Evolutionary conservation across 2,888 invertebrate genomes (phyloP), one percentile per base, ranked within the genome.

Genomic region (Megalurothrips usitatus): DNA sequence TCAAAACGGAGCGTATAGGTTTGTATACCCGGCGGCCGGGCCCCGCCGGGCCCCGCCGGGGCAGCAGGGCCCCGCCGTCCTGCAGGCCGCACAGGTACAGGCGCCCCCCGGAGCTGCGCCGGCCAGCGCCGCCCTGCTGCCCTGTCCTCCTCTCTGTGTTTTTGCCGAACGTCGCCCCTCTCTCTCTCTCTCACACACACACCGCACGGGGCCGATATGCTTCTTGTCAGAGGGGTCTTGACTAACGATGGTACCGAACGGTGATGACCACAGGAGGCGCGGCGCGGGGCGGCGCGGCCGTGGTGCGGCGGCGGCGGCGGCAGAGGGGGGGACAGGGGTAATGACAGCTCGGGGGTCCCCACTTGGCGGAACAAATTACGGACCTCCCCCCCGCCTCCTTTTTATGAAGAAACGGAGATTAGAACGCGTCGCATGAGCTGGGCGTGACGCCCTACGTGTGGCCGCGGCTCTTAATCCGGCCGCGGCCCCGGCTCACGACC

Each of bases 241-340:
- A 75, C 68, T 75, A 75, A 75, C 68, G 68, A 75, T 75, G 68
- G 68, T 58, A 26, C 34, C 34, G 34, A 43, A 43, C 68, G 68
- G 58, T 58, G 58, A 8, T 58, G 58, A 58, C 58, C 58, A n/a
- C 58, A n/a, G 34, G 34, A 43, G 34, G 34, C 34, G 6, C 34
- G 34, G 34, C 34, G n/a, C 52, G 52, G 52, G 52, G n/a, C 34
- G 34, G 34, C 34, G 34, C 34, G 34, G 34, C n/a, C n/a, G n/a
- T n/a, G n/a, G n/a, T n/a, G 34, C 14, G 58, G 19, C 58, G 58
- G 58, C 14, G 58, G 58, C n/a, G 11, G 58, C 14, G 11, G 58
- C 4, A 52, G 52, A 17, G 58, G 58, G 4, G 11, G 58, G 58
- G 58, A 17, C 26, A 26, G 68, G 68, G 23, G 68, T 75, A 75